These are phyloP conservation scores for Stigmatopora argus DNA, from an alignment of 2,113 vertebrate genomes.

Conservation along the genomic window DNA sequence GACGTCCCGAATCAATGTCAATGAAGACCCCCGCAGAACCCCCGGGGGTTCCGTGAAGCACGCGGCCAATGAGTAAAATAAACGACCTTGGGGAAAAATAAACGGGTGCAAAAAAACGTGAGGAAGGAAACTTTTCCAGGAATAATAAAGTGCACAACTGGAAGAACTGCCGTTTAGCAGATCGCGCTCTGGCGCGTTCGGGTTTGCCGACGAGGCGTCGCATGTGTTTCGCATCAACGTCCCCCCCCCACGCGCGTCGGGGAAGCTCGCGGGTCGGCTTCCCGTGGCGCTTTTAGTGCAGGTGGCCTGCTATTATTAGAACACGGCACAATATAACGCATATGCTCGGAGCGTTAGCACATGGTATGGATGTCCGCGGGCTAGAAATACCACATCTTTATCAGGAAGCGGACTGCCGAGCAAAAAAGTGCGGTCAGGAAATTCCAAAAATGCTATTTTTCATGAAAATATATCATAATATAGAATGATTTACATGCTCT, in stretches of 20 bases:
- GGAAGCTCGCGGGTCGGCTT: conserved; percentile 29
- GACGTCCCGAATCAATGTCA: conserved; percentile 19
- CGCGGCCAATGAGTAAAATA: conserved; percentile 27
- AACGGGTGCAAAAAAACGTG: background rate
- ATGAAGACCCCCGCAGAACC: conserved; percentile 22
- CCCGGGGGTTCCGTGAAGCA: conserved; percentile 22
- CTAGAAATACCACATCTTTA: background rate
- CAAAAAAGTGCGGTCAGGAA: background rate
- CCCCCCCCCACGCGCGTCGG: conserved; percentile 17
- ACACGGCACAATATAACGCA: background rate
- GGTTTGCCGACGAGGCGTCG: conserved; percentile 40
- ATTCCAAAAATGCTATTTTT: no score
- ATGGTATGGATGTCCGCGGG: background rate
- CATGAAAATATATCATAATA: no score
- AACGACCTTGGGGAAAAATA: conserved; percentile 21
- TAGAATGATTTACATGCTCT: no score
- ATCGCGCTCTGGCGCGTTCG: conserved; percentile 32
- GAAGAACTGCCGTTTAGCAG: conserved; percentile 38
- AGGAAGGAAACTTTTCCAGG: conserved; percentile 35
- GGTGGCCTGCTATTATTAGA: conserved; percentile 14
- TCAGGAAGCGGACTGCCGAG: background rate
- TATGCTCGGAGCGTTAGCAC: background rate
- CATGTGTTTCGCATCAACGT: conserved; percentile 32
- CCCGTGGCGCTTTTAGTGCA: conserved; percentile 11
- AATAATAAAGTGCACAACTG: conserved; percentile 51